These are phyloP conservation scores for Novumbra hubbsi DNA, from an alignment of 2,797 vertebrate genomes.

Conservation along the genomic window DNA sequence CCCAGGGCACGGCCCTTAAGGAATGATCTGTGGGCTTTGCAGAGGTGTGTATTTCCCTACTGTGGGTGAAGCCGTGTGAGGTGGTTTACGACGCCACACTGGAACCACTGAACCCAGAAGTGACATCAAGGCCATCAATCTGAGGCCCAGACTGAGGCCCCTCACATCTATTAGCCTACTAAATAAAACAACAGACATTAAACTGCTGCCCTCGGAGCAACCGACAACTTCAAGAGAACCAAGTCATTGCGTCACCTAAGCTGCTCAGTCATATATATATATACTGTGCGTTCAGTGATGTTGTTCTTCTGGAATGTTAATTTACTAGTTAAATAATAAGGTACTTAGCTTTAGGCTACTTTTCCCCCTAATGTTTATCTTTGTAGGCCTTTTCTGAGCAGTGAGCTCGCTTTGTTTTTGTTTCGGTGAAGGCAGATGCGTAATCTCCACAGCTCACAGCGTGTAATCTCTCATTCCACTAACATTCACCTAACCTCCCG, in stretches of 20 bases:
- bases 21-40: conserved; percentile 3
- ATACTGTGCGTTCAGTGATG: too few species aligned
- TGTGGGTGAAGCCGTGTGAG: background rate
- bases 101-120: conserved; percentile 26
- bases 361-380: too few species aligned
- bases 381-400: too few species aligned
- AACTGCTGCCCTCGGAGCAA: too few species aligned
- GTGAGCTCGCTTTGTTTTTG: background rate
- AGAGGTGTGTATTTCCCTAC: background rate
- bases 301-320: too few species aligned
- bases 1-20: background rate
- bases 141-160: conserved; percentile 4
- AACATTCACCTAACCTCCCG: conserved; percentile 7
- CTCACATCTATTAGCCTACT: too few species aligned
- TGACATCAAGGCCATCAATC: conserved; percentile 19
- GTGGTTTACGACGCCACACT: conserved; percentile 29
- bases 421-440: background rate
- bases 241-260: too few species aligned
- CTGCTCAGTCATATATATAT: too few species aligned
- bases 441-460: background rate
- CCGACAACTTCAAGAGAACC: too few species aligned
- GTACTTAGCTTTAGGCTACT: too few species aligned
- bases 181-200: too few species aligned
- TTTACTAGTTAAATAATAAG: too few species aligned
- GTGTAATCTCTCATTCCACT: conserved; percentile 8